phyloP scores from a whole-genome alignment of 2,113 vertebrate species.

The Pyrgilauda ruficollis region DNA sequence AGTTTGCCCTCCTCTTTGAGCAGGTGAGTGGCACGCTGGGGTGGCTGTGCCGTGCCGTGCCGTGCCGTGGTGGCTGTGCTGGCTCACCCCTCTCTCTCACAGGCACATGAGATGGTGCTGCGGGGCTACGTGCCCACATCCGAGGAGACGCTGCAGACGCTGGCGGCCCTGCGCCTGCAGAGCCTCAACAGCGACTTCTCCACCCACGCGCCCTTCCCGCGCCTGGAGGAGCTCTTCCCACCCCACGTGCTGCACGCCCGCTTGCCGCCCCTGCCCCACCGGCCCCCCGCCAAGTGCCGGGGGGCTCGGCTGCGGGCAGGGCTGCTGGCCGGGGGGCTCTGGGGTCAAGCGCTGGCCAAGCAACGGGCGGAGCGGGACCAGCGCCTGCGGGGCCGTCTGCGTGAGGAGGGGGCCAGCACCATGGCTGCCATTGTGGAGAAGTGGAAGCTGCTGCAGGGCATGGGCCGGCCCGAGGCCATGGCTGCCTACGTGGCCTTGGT shows the following conservation, averaged over 20 bases:
- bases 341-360: constrained; percentile 83
- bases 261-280: constrained; percentile 67
- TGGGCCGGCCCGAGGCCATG: constrained; percentile 87
- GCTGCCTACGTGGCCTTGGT: constrained; percentile 87
- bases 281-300: constrained; percentile 59
- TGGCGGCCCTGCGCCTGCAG: constrained; percentile 89
- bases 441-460: constrained; percentile 88
- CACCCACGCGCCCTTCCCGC: constrained; percentile 77
- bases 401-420: constrained; percentile 79
- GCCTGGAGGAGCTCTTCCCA: constrained; percentile 85
- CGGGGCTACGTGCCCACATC: constrained; percentile 85
- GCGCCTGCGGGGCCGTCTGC: constrained; percentile 74
- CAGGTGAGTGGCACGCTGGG: constrained; percentile 70
- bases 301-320: constrained; percentile 72
- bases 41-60: accelerated
- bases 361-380: constrained; percentile 81
- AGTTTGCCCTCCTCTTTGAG: constrained; percentile 91
- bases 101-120: constrained; percentile 91
- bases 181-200: constrained; percentile 87
- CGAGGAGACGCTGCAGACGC: constrained; percentile 85
- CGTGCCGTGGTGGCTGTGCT: accelerated
- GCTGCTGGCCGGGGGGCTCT: constrained; percentile 80
- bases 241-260: constrained; percentile 73
- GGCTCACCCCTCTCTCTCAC: accelerated
- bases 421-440: constrained; percentile 85